Evolutionary conservation across 1,140 invertebrate species (phyloP).

Genomic region (Ceratosolen fusciceps): DNA sequence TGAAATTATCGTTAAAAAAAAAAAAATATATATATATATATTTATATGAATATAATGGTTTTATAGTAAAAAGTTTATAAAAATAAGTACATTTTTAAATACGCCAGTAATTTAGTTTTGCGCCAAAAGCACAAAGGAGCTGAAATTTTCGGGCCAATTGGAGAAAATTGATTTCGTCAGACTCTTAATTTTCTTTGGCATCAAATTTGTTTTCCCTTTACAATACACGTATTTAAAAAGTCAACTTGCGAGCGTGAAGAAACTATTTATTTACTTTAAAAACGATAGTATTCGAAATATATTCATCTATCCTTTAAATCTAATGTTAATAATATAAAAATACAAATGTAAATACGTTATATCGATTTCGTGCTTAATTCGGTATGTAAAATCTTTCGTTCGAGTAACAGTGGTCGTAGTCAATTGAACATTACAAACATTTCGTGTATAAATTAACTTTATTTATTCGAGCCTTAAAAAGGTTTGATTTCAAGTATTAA

Average conservation of each 20-base stretch:
- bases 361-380: not conserved
- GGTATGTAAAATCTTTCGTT: not conserved
- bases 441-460: constrained; percentile 4
- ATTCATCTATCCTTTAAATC: not conserved
- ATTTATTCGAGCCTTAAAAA: not conserved
- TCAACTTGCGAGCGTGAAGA: not conserved
- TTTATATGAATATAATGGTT: too few species aligned
- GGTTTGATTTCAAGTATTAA: too few species aligned
- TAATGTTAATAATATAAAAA: constrained; percentile 32
- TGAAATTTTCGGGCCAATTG: not conserved
- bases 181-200: constrained; percentile 37
- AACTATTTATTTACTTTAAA: not conserved
- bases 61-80: constrained; percentile 2
- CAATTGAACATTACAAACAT: not conserved
- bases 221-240: not conserved
- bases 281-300: not conserved
- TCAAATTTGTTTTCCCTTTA: constrained; percentile 34
- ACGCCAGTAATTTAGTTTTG: not conserved
- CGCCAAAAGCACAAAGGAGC: constrained; percentile 4
- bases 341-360: constrained; percentile 31
- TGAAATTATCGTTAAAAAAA: not conserved
- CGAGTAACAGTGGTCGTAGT: not conserved
- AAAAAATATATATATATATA: not conserved
- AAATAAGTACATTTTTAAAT: constrained; percentile 10
- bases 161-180: constrained; percentile 15